A percentile compares a stretch with the other conserved stretches of the same genome.
Conservation (phyloP, 2,888 invertebrate genomes). For the Ormia ochracea region DNA sequence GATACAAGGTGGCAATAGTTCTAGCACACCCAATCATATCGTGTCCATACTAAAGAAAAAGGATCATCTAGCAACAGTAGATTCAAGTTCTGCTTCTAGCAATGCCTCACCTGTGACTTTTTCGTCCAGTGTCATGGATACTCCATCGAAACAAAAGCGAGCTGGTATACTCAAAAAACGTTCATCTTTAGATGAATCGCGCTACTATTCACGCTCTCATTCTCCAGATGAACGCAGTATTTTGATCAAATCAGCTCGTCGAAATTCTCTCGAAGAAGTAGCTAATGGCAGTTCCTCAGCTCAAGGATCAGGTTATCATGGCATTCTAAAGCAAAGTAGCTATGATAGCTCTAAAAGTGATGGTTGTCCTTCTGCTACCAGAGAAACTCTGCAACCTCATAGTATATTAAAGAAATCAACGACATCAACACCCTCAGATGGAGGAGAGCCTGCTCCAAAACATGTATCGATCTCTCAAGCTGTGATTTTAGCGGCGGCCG, state of each 20-base stretch:
- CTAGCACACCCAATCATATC: slow-evolving; percentile 69
- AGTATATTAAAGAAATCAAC: slow-evolving; percentile 84
- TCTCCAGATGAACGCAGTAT: slow-evolving; percentile 77
- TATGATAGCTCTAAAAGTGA: slow-evolving; percentile 81
- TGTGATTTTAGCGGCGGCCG: slow-evolving; percentile 76
- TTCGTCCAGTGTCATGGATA: slow-evolving; percentile 85
- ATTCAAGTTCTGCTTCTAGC: slow-evolving; percentile 78
- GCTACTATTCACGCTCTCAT: slow-evolving; percentile 76
- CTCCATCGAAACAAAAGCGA: slow-evolving; percentile 79
- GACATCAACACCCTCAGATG: slow-evolving; percentile 75
- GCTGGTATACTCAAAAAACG: slow-evolving; percentile 91
- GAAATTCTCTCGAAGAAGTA: slow-evolving; percentile 75
- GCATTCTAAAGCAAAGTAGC: slow-evolving; percentile 88
- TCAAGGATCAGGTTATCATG: slow-evolving; percentile 77
- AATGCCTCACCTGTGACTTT: slow-evolving; percentile 87
- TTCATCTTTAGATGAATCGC: slow-evolving; percentile 85
- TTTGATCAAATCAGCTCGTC: slow-evolving; percentile 74
- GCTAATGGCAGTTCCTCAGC: slow-evolving; percentile 56
- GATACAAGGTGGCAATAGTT: neutral
- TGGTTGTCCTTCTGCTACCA: slow-evolving; percentile 80
- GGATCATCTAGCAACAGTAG: slow-evolving; percentile 73
- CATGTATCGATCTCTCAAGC: slow-evolving; percentile 77
- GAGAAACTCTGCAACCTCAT: slow-evolving; percentile 84
- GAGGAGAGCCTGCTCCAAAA: slow-evolving; percentile 71
- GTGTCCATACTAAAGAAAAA: slow-evolving; percentile 85